These are phyloP conservation scores for Syritta pipiens DNA, from an alignment of 2,888 invertebrate genomes.

Conservation along the genomic window DNA sequence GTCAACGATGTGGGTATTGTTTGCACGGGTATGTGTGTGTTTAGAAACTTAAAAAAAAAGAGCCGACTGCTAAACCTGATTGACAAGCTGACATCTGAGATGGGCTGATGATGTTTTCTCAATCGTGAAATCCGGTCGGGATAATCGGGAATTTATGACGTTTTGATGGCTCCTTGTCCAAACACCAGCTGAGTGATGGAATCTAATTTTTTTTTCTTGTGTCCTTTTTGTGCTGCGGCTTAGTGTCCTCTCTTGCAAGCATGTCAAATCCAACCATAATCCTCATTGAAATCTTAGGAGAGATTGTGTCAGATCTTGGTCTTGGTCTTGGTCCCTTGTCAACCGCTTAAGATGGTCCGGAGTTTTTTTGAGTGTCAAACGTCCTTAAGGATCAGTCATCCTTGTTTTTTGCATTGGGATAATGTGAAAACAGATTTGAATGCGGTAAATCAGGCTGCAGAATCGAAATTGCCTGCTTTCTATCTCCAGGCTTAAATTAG, in stretches of 20 bases:
- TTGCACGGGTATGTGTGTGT: slow-evolving; percentile 19
- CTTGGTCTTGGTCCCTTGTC: slow-evolving; percentile 31
- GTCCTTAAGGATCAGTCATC: slow-evolving; percentile 48
- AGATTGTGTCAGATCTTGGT: slow-evolving; percentile 34
- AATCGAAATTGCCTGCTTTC: slow-evolving; percentile 17
- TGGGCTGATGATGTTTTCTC: slow-evolving; percentile 69
- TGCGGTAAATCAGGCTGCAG: slow-evolving; percentile 59
- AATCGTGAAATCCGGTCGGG: slow-evolving; percentile 67
- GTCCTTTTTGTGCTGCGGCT: not conserved
- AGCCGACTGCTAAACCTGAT: slow-evolving; percentile 59
- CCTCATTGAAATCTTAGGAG: slow-evolving; percentile 54
- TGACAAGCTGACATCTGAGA: slow-evolving; percentile 65
- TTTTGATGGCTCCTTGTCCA: slow-evolving; percentile 72
- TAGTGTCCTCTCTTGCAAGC: slow-evolving; percentile 29
- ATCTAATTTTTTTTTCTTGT: slow-evolving; percentile 7
- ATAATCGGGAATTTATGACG: slow-evolving; percentile 82
- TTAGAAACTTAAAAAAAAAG: slow-evolving; percentile 20
- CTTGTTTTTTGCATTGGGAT: slow-evolving; percentile 40
- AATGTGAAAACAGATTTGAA: slow-evolving; percentile 50
- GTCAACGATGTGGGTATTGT: slow-evolving; percentile 50
- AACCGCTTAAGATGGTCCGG: slow-evolving; percentile 10
- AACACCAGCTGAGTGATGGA: slow-evolving; percentile 69
- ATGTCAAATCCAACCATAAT: slow-evolving; percentile 64
- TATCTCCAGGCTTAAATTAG: slow-evolving; percentile 28
- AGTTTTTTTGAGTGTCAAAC: slow-evolving; percentile 41